These are phyloP conservation scores for Leptobrachium ailaonicum DNA, from an alignment of 2,113 vertebrate genomes.

Conservation along the genomic window DNA sequence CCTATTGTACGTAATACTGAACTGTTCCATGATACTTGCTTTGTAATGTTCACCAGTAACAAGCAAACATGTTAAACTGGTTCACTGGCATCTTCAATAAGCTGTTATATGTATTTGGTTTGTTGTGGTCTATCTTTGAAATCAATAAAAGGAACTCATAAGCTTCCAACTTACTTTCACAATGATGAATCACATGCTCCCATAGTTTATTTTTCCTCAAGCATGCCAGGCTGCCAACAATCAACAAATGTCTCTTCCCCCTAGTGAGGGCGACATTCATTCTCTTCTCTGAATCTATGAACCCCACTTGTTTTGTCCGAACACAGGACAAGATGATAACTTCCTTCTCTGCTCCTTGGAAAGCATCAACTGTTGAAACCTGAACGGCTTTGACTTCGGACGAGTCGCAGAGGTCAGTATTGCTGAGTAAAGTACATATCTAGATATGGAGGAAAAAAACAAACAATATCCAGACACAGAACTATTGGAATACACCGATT, in stretches of 20 bases:
- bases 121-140: no score
- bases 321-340: conserved; percentile 73
- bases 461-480: no score
- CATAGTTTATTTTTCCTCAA: conserved; percentile 69
- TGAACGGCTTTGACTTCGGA: conserved; percentile 61
- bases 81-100: no score
- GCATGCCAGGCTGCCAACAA: conserved; percentile 69
- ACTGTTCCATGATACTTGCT: no score
- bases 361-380: conserved; percentile 77
- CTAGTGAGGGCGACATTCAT: conserved; percentile 73
- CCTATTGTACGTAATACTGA: no score
- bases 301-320: conserved; percentile 69
- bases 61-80: no score
- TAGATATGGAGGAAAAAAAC: conserved; percentile 33
- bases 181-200: conserved; percentile 71
- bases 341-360: conserved; percentile 79
- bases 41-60: no score
- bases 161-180: conserved; percentile 64
- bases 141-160: no score
- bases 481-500: no score
- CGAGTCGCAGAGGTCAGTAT: background rate
- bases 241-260: conserved; percentile 72
- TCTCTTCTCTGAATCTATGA: conserved; percentile 73
- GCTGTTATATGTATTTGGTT: no score
- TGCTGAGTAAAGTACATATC: conserved; percentile 62